Evolutionary conservation across 2,113 vertebrate genomes (phyloP).

Genomic region (Datnioides undecimradiatus): DNA sequence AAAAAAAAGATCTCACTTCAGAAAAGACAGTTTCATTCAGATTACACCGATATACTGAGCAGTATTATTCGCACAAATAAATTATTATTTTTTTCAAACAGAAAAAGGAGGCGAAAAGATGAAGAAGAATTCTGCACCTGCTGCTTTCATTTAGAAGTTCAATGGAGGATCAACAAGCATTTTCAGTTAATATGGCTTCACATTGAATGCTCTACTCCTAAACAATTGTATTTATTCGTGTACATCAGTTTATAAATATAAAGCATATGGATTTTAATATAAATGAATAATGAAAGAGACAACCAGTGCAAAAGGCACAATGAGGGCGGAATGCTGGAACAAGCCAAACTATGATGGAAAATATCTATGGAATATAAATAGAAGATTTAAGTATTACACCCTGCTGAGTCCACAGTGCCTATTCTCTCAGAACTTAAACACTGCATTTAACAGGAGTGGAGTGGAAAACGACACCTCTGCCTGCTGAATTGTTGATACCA

Average conservation of each 20-base stretch:
- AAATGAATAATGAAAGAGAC: neutral
- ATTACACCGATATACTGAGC: slow-evolving; percentile 15
- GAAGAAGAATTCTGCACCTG: neutral
- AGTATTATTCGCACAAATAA: slow-evolving; percentile 34
- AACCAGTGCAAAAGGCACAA: slow-evolving; percentile 49
- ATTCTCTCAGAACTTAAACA: slow-evolving; percentile 12
- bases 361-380: slow-evolving; percentile 34
- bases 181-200: slow-evolving; percentile 4
- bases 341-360: slow-evolving; percentile 10
- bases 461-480: neutral
- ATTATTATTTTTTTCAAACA: slow-evolving; percentile 23
- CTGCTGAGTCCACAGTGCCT: neutral
- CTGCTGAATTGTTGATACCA: neutral
- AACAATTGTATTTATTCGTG: slow-evolving; percentile 19
- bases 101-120: neutral
- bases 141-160: neutral
- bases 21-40: neutral
- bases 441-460: neutral
- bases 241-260: slow-evolving; percentile 30
- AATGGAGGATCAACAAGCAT: slow-evolving; percentile 13
- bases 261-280: slow-evolving; percentile 7
- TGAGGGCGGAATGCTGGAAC: slow-evolving; percentile 7
- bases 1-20: slow-evolving; percentile 14
- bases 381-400: neutral
- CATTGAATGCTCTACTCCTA: slow-evolving; percentile 1